Percentiles rank a stretch among this genome's conserved stretches.
These are phyloP conservation scores for Micronisus gabar DNA, from an alignment of 2,113 vertebrate species.

Conservation along the genomic window DNA sequence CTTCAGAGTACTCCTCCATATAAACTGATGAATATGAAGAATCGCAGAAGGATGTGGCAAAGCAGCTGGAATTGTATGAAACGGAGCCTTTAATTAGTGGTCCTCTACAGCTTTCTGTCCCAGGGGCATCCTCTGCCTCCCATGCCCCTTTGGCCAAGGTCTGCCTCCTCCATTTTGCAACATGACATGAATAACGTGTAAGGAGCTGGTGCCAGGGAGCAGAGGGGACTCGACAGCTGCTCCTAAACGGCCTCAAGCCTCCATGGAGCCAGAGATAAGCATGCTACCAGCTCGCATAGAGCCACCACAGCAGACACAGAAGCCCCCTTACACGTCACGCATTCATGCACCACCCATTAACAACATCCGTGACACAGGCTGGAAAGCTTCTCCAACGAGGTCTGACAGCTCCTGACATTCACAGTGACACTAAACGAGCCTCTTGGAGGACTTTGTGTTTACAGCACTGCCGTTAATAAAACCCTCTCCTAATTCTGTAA, in stretches of 20 bases:
- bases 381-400: neutral
- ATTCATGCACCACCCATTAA: neutral
- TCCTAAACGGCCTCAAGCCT: neutral
- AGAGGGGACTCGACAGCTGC: neutral
- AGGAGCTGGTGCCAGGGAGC: neutral
- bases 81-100: neutral
- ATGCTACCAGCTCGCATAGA: accelerated
- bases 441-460: conserved; percentile 29
- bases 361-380: neutral
- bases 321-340: accelerated
- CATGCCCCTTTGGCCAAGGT: neutral
- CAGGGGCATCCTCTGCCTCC: neutral
- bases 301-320: neutral
- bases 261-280: neutral
- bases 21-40: conserved; percentile 16
- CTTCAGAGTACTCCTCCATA: conserved; percentile 15
- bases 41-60: neutral
- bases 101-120: neutral
- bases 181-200: accelerated
- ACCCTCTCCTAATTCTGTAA: conserved; percentile 34
- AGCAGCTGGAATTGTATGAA: conserved; percentile 3
- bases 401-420: conserved; percentile 5
- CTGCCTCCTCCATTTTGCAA: neutral
- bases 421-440: neutral
- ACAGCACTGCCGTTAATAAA: conserved; percentile 39